phyloP scores from a whole-genome alignment of 2,797 vertebrate genomes.

The Malacoraja senta region DNA sequence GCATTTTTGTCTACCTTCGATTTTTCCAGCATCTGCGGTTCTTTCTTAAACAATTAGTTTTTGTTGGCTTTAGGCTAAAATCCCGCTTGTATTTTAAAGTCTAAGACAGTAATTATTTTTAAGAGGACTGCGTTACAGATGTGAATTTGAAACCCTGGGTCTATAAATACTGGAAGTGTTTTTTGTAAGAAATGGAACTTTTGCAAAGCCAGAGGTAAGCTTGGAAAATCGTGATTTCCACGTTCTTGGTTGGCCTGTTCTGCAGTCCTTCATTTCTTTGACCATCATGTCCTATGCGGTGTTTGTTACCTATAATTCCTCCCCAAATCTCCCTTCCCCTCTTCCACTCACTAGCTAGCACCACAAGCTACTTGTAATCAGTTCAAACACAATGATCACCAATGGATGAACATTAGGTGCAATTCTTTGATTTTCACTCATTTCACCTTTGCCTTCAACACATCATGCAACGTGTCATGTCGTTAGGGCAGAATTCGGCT shows the following conservation, averaged over 20 bases:
- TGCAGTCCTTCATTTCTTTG: background rate
- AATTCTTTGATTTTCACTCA: background rate
- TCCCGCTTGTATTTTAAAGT: background rate
- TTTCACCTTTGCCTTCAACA: background rate
- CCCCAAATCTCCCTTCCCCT: background rate
- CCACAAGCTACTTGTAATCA: too few species aligned
- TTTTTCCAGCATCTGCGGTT: too few species aligned
- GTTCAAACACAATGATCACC: background rate
- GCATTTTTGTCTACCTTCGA: too few species aligned
- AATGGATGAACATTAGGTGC: background rate
- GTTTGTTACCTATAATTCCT: too few species aligned
- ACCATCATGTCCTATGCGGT: background rate
- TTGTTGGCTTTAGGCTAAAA: background rate
- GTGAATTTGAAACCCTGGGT: background rate
- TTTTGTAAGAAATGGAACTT: background rate
- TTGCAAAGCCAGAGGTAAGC: background rate
- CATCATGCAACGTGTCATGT: background rate
- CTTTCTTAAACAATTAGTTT: too few species aligned
- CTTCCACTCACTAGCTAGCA: background rate
- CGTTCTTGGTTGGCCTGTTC: background rate
- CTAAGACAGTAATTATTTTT: background rate
- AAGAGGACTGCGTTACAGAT: background rate
- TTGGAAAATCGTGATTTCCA: background rate
- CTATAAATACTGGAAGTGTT: background rate
- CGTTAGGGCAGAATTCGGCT: too few species aligned